Conservation (phyloP, 2,113 vertebrate genomes). For the Spizaetus ornatus region DNA sequence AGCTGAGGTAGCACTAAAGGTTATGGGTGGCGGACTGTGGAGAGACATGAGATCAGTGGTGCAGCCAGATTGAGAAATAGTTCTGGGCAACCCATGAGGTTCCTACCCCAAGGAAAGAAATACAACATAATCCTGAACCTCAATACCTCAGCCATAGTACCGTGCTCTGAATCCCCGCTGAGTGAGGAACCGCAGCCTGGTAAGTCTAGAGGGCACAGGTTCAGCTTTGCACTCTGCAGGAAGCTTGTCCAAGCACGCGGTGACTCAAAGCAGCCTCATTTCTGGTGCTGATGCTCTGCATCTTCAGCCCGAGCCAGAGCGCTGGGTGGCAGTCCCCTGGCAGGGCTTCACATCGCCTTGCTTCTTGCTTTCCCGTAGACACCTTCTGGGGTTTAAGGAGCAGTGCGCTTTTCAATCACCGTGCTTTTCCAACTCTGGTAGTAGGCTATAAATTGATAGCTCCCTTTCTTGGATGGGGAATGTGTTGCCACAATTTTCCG, state of each 20-base stretch:
- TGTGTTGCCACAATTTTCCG: background rate
- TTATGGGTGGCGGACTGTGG: too few species aligned
- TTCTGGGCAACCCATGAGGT: background rate
- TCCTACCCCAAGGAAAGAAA: background rate
- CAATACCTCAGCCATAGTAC: too few species aligned
- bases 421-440: background rate
- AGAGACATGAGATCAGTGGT: background rate
- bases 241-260: background rate
- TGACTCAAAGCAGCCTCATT: background rate
- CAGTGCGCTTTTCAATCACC: background rate
- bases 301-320: background rate
- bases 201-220: background rate
- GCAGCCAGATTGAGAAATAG: background rate
- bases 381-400: background rate
- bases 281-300: background rate
- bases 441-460: background rate
- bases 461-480: background rate
- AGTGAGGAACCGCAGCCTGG: background rate
- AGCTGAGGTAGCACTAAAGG: background rate
- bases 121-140: background rate
- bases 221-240: background rate
- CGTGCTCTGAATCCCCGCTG: background rate
- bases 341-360: background rate
- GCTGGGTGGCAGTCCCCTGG: background rate
- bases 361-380: background rate